Evolutionary conservation across 2,113 vertebrate genomes (phyloP), one percentile per base, ranked within the genome.

Genomic region (Oenanthe oenanthe): DNA sequence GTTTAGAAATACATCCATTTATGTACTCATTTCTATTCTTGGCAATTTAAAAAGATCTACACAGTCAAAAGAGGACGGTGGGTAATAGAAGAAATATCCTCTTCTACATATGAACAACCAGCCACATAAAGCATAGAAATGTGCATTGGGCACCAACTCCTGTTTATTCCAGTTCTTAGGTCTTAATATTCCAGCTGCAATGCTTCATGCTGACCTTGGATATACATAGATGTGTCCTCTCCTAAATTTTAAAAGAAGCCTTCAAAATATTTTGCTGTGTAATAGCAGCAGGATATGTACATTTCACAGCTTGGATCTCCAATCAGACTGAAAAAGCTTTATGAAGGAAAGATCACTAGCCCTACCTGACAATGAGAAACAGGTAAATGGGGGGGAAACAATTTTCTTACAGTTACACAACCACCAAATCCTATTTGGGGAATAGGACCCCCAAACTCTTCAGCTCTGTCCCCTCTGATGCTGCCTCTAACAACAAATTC

Each of bases 1-100:
- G 78, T 83, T 95, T 92, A 90, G 91, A 95, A 96, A 93, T 70
- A 79, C 47, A 93, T 88, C 82, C 85, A 88, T 93, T 95, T 92
- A 78, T 75, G 57, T 71, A 85, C 61, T 93, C 60, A 61, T 62
- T 94, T 85, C 78, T 95, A 65, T 89, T 85, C 92, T 81, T 87
- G 87, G 84, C 42, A 79, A 91, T 90, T 93, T 60, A 53, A 94
- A 88, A 97, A 88, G 93, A 67, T 92, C 51, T 66, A 77, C 5
- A 6, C 31, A 63, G 78, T 88, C 78, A 70, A 95, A 96, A 83
- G 65, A 77, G 67, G 71, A 79, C 80, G 63, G 60, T 60, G 75
- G 71, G 93, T 74, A 94, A 91, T 6, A 88, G 43, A 87, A 91
- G 81, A 77, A 86, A 89, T 85, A 93, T 71, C 68, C 79, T 93